Evolutionary conservation across 1,140 invertebrate genomes (phyloP).

Genomic region (Drosophila tristis): DNA sequence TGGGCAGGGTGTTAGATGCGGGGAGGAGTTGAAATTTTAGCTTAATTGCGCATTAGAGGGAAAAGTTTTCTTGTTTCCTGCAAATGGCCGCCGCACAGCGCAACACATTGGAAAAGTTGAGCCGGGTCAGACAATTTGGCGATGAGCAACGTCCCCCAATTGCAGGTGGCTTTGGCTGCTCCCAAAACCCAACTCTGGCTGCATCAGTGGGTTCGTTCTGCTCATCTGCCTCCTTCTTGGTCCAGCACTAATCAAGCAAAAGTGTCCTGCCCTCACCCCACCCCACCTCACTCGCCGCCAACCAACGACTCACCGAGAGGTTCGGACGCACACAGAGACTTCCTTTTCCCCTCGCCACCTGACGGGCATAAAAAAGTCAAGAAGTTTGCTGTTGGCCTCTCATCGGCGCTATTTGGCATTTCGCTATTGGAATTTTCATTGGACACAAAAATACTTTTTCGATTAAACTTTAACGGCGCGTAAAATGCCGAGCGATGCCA

Average conservation of each 20-base stretch:
- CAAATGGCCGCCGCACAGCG: constrained; percentile 47
- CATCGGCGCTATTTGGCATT: constrained; percentile 49
- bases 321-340: constrained; percentile 27
- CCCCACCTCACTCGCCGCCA: background rate
- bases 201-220: constrained; percentile 17
- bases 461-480: constrained; percentile 81
- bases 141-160: constrained; percentile 29
- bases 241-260: constrained; percentile 35
- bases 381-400: constrained; percentile 54
- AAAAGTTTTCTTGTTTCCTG: constrained; percentile 62
- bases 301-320: background rate
- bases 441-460: constrained; percentile 80
- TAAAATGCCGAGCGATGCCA: constrained; percentile 57
- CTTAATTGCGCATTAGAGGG: constrained; percentile 66
- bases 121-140: constrained; percentile 33
- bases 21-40: constrained; percentile 29
- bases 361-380: constrained; percentile 61
- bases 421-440: constrained; percentile 79
- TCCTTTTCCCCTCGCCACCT: constrained; percentile 12
- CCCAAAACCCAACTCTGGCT: background rate
- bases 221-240: background rate
- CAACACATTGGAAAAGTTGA: constrained; percentile 52
- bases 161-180: constrained; percentile 20
- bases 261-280: background rate
- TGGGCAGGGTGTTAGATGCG: background rate